Percentiles rank a stretch among this genome's conserved stretches.
These are phyloP conservation scores for Sipha maydis DNA, from an alignment of 2,888 invertebrate genomes.

Conservation along the genomic window DNA sequence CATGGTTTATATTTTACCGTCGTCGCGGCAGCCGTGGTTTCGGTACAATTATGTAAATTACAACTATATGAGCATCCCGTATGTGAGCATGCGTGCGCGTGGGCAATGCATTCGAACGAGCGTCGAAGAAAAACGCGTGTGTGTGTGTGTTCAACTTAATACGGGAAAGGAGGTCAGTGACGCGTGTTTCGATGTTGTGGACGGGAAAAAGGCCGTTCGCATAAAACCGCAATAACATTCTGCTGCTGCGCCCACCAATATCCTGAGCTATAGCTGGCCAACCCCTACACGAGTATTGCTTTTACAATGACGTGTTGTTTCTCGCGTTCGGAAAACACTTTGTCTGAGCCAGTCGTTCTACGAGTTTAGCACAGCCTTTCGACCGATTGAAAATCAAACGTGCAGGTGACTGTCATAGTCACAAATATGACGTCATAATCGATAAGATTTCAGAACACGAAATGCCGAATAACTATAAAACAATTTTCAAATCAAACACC, in stretches of 20 bases:
- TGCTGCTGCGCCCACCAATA: no score
- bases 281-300: background rate
- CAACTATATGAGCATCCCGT: background rate
- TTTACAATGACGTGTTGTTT: background rate
- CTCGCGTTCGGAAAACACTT: background rate
- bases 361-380: no score
- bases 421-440: no score
- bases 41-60: slow-evolving; percentile 47
- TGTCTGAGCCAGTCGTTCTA: background rate
- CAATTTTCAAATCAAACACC: no score
- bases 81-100: background rate
- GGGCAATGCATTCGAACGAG: background rate
- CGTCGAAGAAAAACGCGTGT: background rate
- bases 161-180: background rate
- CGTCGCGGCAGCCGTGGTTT: background rate
- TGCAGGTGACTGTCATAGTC: no score
- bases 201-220: background rate
- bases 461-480: no score
- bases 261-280: background rate
- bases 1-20: background rate
- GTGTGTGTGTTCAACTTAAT: background rate
- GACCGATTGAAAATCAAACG: no score
- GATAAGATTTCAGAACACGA: no score
- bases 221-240: background rate
- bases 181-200: background rate